Evolutionary conservation across 2,888 invertebrate species (phyloP), one percentile per base, ranked within the genome.

Genomic region (Neelides folsomi): DNA sequence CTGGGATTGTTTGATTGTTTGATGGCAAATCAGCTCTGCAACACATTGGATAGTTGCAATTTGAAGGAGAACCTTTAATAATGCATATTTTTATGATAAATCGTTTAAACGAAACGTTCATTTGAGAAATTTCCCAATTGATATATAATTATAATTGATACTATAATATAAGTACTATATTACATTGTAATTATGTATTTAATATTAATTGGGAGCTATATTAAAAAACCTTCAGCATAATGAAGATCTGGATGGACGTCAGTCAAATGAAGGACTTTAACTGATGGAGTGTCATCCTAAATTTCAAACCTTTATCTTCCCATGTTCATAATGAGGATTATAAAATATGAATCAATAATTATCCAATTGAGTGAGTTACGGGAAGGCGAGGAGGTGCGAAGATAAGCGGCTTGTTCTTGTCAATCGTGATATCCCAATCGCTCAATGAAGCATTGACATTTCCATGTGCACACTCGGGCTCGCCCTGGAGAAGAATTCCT

Each of bases 211-310:
- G n/a, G n/a, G n/a, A n/a, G n/a, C n/a, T n/a, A n/a, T n/a, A n/a
- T n/a, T n/a, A n/a, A n/a, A n/a, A n/a, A n/a, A n/a, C n/a, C n/a
- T 0, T 78, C 75, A 59, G 76, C 73, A 67, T 90, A 92, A 4
- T 76, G 67, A 0, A 82, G 80, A 69, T 92, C 89, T 48, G 81
- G 77, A 68, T 92, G 90, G 36, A 85, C 77, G 66, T 92, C 87
- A 0, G 83, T 79, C 49, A 87, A 66, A 37, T 87, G 80, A 2
- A 82, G 73, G 12, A 86, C 69, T 50, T 70, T 68, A 5, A 68
- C 54, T 15, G 51, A 49, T 3, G 60, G 53, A 19, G 48, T 54
- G 18, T 50, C 46, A 9, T 38, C 49, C 52, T 56, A 10, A 6
- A 39, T 7, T 18, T n/a, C 48, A 20, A 15, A 3, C 27, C 37